Conservation (phyloP, 2,113 vertebrate genomes). For the Carassius carassius region DNA sequence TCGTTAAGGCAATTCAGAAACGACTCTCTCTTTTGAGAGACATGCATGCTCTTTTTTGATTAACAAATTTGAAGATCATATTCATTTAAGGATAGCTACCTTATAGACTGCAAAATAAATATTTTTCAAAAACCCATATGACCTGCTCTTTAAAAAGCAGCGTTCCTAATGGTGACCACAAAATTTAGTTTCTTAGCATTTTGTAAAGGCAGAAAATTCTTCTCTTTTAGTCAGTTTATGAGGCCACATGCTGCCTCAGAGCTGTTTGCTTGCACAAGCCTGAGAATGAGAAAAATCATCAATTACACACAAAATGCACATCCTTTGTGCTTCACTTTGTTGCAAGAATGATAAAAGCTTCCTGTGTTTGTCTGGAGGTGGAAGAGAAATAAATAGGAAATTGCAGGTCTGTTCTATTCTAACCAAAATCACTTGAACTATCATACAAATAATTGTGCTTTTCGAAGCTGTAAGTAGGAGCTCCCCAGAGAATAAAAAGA, state of each 20-base stretch:
- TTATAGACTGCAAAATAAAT: no score
- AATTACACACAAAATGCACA: neutral
- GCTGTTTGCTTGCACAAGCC: neutral
- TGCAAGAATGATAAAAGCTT: neutral
- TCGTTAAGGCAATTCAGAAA: no score
- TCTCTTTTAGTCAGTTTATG: neutral
- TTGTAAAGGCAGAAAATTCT: neutral
- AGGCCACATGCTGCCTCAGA: neutral
- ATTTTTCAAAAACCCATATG: no score
- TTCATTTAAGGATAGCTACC: no score
- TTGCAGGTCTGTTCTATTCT: neutral
- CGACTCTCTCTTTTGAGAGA: no score
- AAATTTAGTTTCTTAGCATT: no score
- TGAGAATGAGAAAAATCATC: neutral
- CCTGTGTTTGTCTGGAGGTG: neutral
- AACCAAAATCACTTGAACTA: neutral
- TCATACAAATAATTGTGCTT: neutral
- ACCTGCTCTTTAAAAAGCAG: neutral
- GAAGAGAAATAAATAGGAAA: neutral
- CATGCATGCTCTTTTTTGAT: no score
- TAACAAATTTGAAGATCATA: no score
- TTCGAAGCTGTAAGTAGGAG: neutral
- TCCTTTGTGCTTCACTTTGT: neutral
- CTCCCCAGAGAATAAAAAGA: neutral
- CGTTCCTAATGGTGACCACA: no score